Conservation (phyloP, 2,797 vertebrate genomes). For the Catostomus latipinnis region DNA sequence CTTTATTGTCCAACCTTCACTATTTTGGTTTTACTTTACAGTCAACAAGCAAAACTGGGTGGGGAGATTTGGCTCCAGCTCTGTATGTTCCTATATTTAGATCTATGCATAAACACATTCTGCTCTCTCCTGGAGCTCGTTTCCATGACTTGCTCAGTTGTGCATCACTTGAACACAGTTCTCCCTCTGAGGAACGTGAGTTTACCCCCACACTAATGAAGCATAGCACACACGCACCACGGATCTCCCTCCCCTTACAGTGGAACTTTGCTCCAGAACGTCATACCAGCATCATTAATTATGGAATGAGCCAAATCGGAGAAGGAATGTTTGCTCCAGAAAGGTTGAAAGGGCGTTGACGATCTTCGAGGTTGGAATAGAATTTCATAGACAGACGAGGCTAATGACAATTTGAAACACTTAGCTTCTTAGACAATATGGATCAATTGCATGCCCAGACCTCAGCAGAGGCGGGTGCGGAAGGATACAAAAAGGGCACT, state of each 20-base stretch:
- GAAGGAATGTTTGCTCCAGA: conserved; percentile 60
- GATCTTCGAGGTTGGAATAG: conserved; percentile 63
- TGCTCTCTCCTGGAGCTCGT: not conserved
- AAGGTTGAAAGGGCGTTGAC: conserved; percentile 68
- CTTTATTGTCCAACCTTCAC: not conserved
- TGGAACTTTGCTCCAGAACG: conserved; percentile 58
- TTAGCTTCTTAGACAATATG: conserved; percentile 35
- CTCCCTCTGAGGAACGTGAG: not conserved
- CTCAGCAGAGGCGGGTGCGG: too few relatives aligned
- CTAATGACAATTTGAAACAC: conserved; percentile 51
- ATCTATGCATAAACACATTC: conserved; percentile 8
- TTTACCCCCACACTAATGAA: conserved; percentile 8
- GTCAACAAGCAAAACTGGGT: not conserved
- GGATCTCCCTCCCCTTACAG: conserved; percentile 38
- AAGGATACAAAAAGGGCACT: too few relatives aligned
- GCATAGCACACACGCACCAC: conserved; percentile 21
- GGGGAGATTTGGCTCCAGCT: not conserved
- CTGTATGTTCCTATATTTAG: conserved; percentile 27
- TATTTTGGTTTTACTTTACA: conserved; percentile 3
- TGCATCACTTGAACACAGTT: not conserved
- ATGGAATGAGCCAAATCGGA: conserved; percentile 63
- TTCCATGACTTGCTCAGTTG: conserved; percentile 5
- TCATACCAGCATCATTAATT: conserved; percentile 66
- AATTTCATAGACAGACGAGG: conserved; percentile 46
- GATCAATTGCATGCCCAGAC: conserved; percentile 10